Evolutionary conservation across 2,888 invertebrate genomes (phyloP), one percentile per base, ranked within the genome.

Genomic region (Trachelus iudaicus): DNA sequence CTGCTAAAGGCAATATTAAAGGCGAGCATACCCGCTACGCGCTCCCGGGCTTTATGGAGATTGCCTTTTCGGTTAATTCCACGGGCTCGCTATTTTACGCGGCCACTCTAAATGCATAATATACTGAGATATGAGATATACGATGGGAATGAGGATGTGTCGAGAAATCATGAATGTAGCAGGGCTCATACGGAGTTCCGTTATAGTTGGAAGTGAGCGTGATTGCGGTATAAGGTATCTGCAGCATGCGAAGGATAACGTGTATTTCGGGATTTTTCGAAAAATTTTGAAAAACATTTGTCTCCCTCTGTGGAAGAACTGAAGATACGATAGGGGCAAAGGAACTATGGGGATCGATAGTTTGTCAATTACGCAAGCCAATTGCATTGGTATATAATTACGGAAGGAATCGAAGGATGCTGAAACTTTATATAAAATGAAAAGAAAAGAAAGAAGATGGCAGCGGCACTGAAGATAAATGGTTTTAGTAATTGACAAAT

Each of bases 401-500:
- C 31, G 56, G 76, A 34, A 37, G 77, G 33, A 73, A 69, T 35
- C 35, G 73, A 76, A 76, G 73, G 74, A 79, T 34, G 69, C 76
- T 78, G 77, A 76, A 77, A 77, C 76, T 40, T 37, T 78, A 76
- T 75, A 74, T 76, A 75, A 74, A 76, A 78, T 56, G 75, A 75
- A 82, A 75, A 82, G 79, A 80, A 81, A 84, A 84, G 81, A 82
- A 81, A 79, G 78, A 77, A 79, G 79, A 77, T 76, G 73, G 75
- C 69, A 79, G 69, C 69, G 79, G 56, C 81, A 74, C 78, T 34
- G 69, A 79, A 81, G 83, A 84, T 83, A 84, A 83, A 85, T 81
- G 81, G 82, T 56, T 82, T 78, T 81, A 82, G 80, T 83, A 82
- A 83, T 81, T 80, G 82, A 84, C 81, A 81, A 81, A 85, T 83